These are phyloP conservation scores for Prochilodus magdalenae DNA, from an alignment of 2,113 vertebrate genomes.

Conservation along the genomic window DNA sequence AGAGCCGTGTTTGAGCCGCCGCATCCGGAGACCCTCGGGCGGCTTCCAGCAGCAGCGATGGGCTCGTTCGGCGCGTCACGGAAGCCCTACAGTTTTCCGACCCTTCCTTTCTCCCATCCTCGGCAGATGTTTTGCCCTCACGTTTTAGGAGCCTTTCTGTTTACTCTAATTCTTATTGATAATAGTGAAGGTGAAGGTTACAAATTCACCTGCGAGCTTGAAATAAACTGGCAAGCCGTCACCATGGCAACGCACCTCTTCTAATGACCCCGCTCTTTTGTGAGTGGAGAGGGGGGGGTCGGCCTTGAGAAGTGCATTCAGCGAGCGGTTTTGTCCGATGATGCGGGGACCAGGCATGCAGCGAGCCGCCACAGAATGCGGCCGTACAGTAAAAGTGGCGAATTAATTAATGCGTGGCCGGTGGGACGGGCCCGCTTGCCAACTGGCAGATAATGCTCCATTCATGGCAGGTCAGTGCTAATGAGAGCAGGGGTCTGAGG, in stretches of 20 bases:
- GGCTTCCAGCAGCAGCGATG: conserved; percentile 31
- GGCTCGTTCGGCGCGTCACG: conserved; percentile 43
- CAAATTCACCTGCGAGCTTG: conserved; percentile 40
- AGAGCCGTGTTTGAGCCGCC: background rate
- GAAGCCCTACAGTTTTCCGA: conserved; percentile 39
- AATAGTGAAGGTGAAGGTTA: conserved; percentile 41
- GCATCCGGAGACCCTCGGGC: background rate
- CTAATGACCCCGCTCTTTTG: conserved; percentile 37
- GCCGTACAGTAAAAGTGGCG: conserved; percentile 60
- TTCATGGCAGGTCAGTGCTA: conserved; percentile 59
- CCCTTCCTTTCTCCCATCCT: background rate
- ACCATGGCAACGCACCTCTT: conserved; percentile 44
- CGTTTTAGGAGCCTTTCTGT: conserved; percentile 33
- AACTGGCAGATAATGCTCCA: conserved; percentile 52
- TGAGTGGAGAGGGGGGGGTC: conserved; percentile 27
- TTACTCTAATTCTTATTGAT: conserved; percentile 48
- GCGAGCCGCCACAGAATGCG: conserved; percentile 29
- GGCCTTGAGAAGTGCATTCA: conserved; percentile 18
- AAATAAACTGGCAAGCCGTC: conserved; percentile 48
- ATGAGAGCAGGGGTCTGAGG: conserved; percentile 47
- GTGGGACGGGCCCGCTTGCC: conserved; percentile 10
- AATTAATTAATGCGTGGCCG: conserved; percentile 50
- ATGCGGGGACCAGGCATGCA: background rate
- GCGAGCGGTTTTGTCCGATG: background rate
- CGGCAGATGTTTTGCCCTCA: conserved; percentile 1